phyloP scores from a whole-genome alignment of 2,888 invertebrate genomes.

The Diarsia mendica region DNA sequence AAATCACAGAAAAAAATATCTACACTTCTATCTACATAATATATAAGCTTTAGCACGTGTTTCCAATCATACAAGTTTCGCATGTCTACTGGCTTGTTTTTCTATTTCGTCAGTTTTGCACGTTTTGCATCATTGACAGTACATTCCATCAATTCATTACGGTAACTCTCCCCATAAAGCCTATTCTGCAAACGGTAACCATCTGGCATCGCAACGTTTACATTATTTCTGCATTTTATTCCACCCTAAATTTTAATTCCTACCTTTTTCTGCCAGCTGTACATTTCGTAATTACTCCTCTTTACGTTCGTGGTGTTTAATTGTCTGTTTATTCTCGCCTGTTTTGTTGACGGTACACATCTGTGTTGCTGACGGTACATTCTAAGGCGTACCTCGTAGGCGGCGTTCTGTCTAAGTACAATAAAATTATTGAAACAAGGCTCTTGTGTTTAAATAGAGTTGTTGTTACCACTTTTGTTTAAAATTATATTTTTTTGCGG shows the following conservation, averaged over 20 bases:
- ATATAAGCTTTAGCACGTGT: no score
- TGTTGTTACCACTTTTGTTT: slow-evolving; percentile 58
- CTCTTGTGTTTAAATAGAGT: slow-evolving; percentile 67
- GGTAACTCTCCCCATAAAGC: neutral
- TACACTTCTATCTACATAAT: no score
- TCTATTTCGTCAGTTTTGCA: neutral
- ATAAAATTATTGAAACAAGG: slow-evolving; percentile 79
- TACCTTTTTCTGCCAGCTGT: slow-evolving; percentile 29
- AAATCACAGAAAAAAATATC: no score
- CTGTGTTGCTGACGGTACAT: slow-evolving; percentile 45
- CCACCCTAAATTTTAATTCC: slow-evolving; percentile 2
- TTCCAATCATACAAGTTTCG: neutral
- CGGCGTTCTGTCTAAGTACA: slow-evolving; percentile 73
- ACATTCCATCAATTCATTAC: neutral
- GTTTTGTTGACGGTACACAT: slow-evolving; percentile 40
- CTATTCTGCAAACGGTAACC: neutral
- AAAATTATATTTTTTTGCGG: neutral
- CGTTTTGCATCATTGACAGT: neutral
- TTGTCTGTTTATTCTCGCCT: slow-evolving; percentile 24
- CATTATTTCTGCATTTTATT: slow-evolving; percentile 16
- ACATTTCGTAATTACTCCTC: slow-evolving; percentile 36
- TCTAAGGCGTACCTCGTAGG: slow-evolving; percentile 65
- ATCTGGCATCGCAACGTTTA: neutral
- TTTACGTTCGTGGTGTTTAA: slow-evolving; percentile 29
- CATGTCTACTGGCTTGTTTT: neutral